These are phyloP conservation scores for Tipula vernalis DNA, from an alignment of 2,888 invertebrate species.

Conservation along the genomic window DNA sequence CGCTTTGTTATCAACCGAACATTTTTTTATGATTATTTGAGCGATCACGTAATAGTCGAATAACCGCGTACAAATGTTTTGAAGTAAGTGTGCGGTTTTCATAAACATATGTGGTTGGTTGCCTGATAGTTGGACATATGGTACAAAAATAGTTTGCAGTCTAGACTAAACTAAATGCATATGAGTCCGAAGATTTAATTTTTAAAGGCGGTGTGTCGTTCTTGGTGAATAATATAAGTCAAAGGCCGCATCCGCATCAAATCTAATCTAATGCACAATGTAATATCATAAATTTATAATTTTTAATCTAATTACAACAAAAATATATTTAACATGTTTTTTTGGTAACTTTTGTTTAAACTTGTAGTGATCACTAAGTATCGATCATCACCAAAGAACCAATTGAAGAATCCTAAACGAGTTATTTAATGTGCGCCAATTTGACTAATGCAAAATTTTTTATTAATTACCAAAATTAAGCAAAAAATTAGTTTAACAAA, in stretches of 20 bases:
- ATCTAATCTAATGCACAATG: neutral
- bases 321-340: neutral
- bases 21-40: neutral
- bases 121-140: neutral
- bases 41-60: neutral
- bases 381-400: neutral
- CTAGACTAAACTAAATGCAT: too few species aligned
- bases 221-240: neutral
- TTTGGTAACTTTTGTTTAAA: neutral
- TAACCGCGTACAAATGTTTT: neutral
- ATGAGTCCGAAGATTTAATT: too few species aligned
- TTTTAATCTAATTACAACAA: neutral
- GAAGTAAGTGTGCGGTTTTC: neutral
- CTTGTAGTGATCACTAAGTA: neutral
- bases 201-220: too few species aligned
- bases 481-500: slow-evolving; percentile 11
- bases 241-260: neutral
- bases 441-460: neutral
- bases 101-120: neutral
- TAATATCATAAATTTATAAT: neutral
- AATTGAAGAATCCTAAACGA: neutral
- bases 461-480: neutral
- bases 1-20: neutral
- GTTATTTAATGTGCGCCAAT: neutral
- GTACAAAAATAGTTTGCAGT: neutral